Conservation (phyloP, 1,140 invertebrate genomes). For the Drosophila tsacasi region DNA sequence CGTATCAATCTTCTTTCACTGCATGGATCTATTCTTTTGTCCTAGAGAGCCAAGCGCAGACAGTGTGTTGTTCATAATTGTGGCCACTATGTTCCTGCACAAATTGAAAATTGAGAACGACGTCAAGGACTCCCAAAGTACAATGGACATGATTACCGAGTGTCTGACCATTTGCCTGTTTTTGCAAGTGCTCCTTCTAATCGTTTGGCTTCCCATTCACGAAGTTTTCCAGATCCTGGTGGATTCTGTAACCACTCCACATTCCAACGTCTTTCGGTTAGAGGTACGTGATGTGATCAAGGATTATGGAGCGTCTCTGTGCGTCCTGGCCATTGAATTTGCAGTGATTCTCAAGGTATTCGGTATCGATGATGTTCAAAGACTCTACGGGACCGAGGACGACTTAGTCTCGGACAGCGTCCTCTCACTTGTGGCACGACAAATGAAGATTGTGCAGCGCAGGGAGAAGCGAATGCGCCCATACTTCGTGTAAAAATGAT, state of each 20-base stretch:
- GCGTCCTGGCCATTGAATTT: conserved; percentile 1
- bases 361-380: conserved; percentile 20
- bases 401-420: conserved; percentile 13
- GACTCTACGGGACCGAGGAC: conserved; percentile 14
- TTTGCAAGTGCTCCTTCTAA: background rate
- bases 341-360: background rate
- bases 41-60: conserved; percentile 4
- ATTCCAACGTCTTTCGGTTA: background rate
- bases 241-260: background rate
- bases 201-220: conserved; percentile 5
- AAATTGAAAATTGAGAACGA: background rate
- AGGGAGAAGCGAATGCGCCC: background rate
- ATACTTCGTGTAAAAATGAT: too few species aligned
- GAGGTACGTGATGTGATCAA: background rate
- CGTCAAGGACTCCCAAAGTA: too few species aligned
- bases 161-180: background rate
- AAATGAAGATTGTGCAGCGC: background rate
- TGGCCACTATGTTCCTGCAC: conserved; percentile 8
- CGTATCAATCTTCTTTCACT: conserved; percentile 1
- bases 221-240: background rate
- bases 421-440: background rate
- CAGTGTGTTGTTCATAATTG: conserved; percentile 7
- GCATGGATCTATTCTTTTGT: background rate
- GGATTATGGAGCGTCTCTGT: background rate
- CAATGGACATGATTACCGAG: background rate